phyloP scores from a whole-genome alignment of 2,113 vertebrate species.

The Mustela lutreola region DNA sequence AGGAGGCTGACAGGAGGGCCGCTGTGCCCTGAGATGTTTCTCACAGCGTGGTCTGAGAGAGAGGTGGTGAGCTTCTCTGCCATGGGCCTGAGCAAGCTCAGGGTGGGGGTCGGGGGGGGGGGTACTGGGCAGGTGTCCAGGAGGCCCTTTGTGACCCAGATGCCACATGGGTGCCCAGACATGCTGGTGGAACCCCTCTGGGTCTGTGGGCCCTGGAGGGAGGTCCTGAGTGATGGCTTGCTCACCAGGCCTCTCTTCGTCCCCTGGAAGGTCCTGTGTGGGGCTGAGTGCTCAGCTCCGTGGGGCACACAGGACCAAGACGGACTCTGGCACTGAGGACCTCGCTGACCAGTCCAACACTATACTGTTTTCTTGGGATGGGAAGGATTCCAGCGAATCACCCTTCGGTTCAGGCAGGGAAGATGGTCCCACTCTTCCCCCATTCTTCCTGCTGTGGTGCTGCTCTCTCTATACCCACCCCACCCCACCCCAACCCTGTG shows the following conservation, averaged over 20 bases:
- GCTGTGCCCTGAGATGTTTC: accelerated
- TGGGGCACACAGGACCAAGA: not conserved
- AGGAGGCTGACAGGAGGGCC: not conserved
- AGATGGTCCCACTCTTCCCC: not conserved
- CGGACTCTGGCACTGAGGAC: not conserved
- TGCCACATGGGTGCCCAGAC: not conserved
- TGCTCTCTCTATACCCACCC: not conserved
- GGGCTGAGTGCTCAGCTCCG: not conserved
- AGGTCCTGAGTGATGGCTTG: not conserved
- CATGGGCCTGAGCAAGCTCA: not conserved
- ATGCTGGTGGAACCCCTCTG: not conserved
- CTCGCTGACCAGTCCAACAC: not conserved
- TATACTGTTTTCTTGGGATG: not conserved
- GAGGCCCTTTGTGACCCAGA: not conserved
- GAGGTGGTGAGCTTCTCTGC: not conserved
- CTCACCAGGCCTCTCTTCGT: not conserved
- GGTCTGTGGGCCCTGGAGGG: not conserved
- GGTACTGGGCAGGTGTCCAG: not conserved
- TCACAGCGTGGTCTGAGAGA: not conserved
- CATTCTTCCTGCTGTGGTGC: too few relatives aligned
- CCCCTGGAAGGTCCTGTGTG: not conserved
- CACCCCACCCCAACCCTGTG: not conserved
- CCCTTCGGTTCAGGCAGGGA: not conserved
- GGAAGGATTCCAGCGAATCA: not conserved
- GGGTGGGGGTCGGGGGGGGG: accelerated